Evolutionary conservation across 2,888 invertebrate species (phyloP).

Genomic region (Bhutanitis thaidina): DNA sequence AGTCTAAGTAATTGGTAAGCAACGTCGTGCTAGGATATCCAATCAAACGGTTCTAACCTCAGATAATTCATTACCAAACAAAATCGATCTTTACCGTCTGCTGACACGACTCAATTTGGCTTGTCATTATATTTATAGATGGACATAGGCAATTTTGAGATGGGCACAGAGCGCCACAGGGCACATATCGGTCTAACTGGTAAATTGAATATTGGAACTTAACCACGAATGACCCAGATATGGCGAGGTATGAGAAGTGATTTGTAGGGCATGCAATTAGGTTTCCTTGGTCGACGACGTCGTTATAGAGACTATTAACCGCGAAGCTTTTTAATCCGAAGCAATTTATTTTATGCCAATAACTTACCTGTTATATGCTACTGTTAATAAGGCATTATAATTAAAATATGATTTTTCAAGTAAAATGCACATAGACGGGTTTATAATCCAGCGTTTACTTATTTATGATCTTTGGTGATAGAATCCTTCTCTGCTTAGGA

Average conservation of each 20-base stretch:
- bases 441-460: no score
- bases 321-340: background rate
- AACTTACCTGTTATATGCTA: no score
- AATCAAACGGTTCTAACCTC: slow-evolving; percentile 62
- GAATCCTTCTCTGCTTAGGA: no score
- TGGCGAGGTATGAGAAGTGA: slow-evolving; percentile 35
- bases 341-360: background rate
- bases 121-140: slow-evolving; percentile 37
- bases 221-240: slow-evolving; percentile 49
- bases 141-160: slow-evolving; percentile 59
- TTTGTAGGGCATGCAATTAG: slow-evolving; percentile 33
- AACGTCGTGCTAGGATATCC: slow-evolving; percentile 54
- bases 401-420: no score
- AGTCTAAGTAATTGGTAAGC: slow-evolving; percentile 71
- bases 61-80: slow-evolving; percentile 27
- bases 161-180: slow-evolving; percentile 52
- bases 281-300: slow-evolving; percentile 13
- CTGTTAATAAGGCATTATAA: no score
- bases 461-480: no score
- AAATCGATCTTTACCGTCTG: slow-evolving; percentile 29
- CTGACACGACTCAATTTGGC: slow-evolving; percentile 28
- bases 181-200: slow-evolving; percentile 56
- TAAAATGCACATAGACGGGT: no score
- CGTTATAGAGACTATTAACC: background rate
- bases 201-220: slow-evolving; percentile 66